Conservation (phyloP, 2,113 vertebrate species). For the Pomatorhinus ruficollis region DNA sequence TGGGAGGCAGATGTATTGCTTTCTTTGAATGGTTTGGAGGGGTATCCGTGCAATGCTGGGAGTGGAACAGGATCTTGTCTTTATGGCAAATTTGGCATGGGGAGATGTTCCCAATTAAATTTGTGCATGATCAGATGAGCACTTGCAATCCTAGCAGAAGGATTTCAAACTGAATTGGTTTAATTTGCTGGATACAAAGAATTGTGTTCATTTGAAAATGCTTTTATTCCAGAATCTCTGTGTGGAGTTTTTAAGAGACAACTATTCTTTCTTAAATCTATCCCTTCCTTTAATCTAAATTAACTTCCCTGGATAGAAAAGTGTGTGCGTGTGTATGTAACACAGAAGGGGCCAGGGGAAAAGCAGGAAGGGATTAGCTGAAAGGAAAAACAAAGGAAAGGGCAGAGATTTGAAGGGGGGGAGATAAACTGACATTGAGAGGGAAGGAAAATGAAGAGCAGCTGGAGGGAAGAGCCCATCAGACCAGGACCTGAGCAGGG, state of each 20-base stretch:
- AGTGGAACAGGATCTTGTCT: constrained; percentile 53
- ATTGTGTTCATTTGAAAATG: background rate
- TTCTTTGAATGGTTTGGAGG: constrained; percentile 37
- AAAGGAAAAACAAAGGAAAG: constrained; percentile 54
- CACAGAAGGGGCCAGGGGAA: background rate
- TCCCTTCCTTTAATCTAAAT: constrained; percentile 35
- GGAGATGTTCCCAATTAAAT: constrained; percentile 49
- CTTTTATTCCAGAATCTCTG: constrained; percentile 37
- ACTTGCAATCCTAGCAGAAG: constrained; percentile 13
- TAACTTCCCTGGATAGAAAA: constrained; percentile 13
- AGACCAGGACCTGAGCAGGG: background rate
- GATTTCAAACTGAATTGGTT: background rate
- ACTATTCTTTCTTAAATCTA: constrained; percentile 7
- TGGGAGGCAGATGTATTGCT: constrained; percentile 45
- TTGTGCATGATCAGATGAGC: constrained; percentile 38
- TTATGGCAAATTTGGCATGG: constrained; percentile 58
- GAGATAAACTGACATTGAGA: background rate
- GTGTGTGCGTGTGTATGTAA: background rate
- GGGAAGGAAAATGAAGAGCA: constrained; percentile 9
- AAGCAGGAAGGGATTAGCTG: constrained; percentile 59
- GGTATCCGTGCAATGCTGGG: background rate
- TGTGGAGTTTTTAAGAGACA: background rate
- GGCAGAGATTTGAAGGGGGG: background rate
- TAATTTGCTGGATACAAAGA: constrained; percentile 8
- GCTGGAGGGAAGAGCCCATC: background rate